These are phyloP conservation scores for Drosophila subsilvestris DNA, from an alignment of 2,888 invertebrate genomes.

Conservation along the genomic window DNA sequence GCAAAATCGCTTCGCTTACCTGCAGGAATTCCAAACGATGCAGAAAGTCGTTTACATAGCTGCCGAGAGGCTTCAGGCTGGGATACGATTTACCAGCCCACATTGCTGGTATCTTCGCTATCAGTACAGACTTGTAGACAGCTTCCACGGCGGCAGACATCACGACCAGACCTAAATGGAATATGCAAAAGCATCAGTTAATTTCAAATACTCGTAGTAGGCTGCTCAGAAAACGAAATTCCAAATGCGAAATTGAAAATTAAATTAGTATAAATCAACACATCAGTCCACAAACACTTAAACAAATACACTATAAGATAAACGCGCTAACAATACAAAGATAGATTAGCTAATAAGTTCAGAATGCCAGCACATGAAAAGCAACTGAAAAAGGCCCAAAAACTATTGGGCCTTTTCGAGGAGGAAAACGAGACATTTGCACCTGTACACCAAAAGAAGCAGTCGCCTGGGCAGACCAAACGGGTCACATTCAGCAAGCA, in stretches of 20 bases:
- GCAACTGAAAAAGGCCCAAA: neutral
- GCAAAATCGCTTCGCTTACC: slow-evolving; percentile 85
- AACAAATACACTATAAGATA: slow-evolving; percentile 11
- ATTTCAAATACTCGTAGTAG: slow-evolving; percentile 19
- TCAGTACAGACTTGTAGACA: slow-evolving; percentile 92
- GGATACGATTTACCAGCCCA: slow-evolving; percentile 96
- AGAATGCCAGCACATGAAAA: slow-evolving; percentile 22
- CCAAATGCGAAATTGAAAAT: slow-evolving; percentile 19
- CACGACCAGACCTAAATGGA: slow-evolving; percentile 90
- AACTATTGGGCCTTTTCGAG: neutral
- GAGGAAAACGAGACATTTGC: neutral
- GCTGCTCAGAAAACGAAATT: neutral
- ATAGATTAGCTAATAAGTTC: neutral
- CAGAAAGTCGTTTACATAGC: slow-evolving; percentile 94
- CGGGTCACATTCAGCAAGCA: slow-evolving; percentile 56
- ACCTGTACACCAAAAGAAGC: neutral
- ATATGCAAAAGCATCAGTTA: neutral
- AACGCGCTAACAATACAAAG: neutral
- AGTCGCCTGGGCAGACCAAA: slow-evolving; percentile 58
- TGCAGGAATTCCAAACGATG: slow-evolving; percentile 92
- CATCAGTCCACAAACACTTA: slow-evolving; percentile 30
- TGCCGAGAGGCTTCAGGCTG: slow-evolving; percentile 94
- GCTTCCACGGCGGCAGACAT: slow-evolving; percentile 94
- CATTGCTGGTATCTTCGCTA: slow-evolving; percentile 91
- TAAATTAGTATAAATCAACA: slow-evolving; percentile 28